Evolutionary conservation across 2,797 vertebrate genomes (phyloP), one percentile per base, ranked within the genome.

Genomic region (Sebastes nivosus): DNA sequence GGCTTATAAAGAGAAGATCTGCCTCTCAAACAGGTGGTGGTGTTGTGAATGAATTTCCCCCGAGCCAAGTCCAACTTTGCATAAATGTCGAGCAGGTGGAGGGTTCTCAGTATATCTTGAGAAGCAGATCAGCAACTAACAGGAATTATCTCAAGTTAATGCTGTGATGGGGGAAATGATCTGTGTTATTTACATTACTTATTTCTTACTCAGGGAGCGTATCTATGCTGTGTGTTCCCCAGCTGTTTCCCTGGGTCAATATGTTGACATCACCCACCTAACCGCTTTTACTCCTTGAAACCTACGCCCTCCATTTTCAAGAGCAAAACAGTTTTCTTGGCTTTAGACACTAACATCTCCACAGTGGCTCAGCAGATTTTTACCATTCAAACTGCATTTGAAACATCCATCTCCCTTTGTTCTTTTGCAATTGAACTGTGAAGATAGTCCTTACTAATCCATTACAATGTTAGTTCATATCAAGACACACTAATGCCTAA

Each of bases 11-110:
- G 65, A 24, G 14, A 61, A 27, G 24, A 25, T 18, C 6, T 38
- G 67, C 29, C 29, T 30, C 25, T 24, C 57, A 64, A 75, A 63
- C 83, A 78, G 80, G 64, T 79, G 86, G 86, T 34, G 73, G 34
- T 50, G 75, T 38, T 50, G 52, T 61, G 57, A 72, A 69, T 54
- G 74, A 32, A 67, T 67, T 72, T 61, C 75, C 76, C 75, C 29
- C 1, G 73, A 80, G 74, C 20, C 22, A 16, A 20, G 32, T 25
- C 70, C 64, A 77, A 32, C 70, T 72, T 29, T 30, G 27, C 29
- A 22, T 55, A 73, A 87, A 80, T 82, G 77, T 81, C 71, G 14
- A 82, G 74, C 84, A 82, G 73, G 79, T 82, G 78, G 79, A 50
- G 16, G 5, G 2, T 9, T 67, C 61, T 80, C 14, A 63, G 59